These are phyloP conservation scores for Potorous gilbertii DNA, from an alignment of 2,797 vertebrate genomes.

Conservation along the genomic window DNA sequence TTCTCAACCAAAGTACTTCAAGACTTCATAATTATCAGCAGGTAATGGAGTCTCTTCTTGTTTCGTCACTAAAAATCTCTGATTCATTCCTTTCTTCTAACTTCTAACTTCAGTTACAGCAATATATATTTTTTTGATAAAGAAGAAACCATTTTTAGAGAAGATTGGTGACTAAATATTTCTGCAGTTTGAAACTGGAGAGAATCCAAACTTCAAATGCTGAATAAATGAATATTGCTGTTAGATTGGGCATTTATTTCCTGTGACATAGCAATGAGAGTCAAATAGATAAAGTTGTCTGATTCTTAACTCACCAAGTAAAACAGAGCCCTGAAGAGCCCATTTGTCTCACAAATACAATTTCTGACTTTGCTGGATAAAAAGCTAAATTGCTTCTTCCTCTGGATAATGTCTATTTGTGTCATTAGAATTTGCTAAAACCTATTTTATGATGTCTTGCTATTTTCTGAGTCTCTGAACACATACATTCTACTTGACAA, in stretches of 20 bases:
- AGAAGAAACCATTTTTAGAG: conserved; percentile 30
- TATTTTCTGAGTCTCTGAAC: conserved; percentile 31
- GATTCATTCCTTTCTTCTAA: conserved; percentile 1
- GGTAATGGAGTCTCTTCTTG: conserved; percentile 84
- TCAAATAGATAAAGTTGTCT: conserved; percentile 30
- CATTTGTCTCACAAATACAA: conserved; percentile 31
- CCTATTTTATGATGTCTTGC: conserved; percentile 26
- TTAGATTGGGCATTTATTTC: conserved; percentile 59
- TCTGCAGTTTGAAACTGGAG: conserved; percentile 52
- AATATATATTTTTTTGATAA: conserved; percentile 20
- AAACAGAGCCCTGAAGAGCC: conserved; percentile 10
- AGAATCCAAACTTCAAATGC: conserved; percentile 42
- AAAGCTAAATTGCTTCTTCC: conserved; percentile 18
- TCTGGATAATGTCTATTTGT: conserved; percentile 18
- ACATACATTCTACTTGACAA: conserved; percentile 35
- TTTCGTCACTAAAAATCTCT: conserved; percentile 49
- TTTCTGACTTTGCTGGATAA: conserved; percentile 30
- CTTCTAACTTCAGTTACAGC: conserved; percentile 42
- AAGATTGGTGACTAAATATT: conserved; percentile 10
- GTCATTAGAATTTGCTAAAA: neutral
- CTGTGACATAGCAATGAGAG: conserved; percentile 47
- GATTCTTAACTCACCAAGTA: conserved; percentile 41
- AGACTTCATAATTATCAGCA: conserved; percentile 95
- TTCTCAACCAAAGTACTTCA: conserved; percentile 94
- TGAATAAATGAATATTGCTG: conserved; percentile 44